Conservation (phyloP, 2,797 vertebrate species). For the Squalus acanthias region DNA sequence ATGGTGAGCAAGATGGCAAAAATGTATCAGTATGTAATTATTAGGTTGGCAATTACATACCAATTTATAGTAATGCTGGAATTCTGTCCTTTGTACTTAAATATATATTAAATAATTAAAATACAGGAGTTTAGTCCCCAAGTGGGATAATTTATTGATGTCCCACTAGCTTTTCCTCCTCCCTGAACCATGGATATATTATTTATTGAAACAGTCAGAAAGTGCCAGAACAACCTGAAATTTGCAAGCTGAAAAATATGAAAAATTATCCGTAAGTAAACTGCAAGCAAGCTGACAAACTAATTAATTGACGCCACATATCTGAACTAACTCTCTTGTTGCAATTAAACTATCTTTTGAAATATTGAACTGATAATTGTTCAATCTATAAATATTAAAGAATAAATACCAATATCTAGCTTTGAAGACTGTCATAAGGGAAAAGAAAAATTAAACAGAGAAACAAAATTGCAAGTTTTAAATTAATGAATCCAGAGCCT, state of each 20-base stretch:
- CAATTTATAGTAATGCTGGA: too few species aligned
- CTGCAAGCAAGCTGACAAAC: background rate
- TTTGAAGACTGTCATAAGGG: background rate
- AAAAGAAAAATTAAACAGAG: background rate
- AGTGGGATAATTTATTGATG: background rate
- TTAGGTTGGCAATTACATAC: background rate
- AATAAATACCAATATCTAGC: background rate
- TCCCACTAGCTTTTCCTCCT: background rate
- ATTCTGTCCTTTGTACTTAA: background rate
- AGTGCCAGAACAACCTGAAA: background rate
- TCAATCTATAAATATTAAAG: background rate
- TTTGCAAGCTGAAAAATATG: background rate
- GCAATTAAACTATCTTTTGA: background rate
- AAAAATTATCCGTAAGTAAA: background rate
- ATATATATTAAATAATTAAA: background rate
- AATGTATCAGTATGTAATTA: background rate
- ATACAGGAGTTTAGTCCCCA: background rate
- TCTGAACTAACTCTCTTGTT: background rate
- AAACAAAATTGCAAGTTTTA: constrained; percentile 2
- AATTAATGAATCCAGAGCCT: background rate
- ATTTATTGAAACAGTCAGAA: background rate
- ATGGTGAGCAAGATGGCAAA: background rate
- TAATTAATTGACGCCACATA: background rate
- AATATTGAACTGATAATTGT: background rate
- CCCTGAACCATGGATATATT: background rate